phyloP scores from a whole-genome alignment of 2,888 invertebrate species.

The Pyrgus malvae region DNA sequence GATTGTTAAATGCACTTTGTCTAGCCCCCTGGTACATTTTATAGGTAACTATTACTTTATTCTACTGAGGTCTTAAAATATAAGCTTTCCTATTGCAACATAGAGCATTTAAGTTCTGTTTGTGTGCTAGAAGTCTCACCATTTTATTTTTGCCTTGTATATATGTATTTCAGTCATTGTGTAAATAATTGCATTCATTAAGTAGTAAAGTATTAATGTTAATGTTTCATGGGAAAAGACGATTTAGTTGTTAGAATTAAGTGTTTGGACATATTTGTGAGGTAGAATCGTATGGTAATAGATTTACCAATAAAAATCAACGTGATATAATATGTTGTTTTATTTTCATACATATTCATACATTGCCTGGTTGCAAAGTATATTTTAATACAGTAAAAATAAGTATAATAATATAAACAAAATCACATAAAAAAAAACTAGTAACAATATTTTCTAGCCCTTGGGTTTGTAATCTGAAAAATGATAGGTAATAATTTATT shows the following conservation, averaged over 20 bases:
- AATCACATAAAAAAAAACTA: constrained; percentile 9
- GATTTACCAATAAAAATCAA: constrained; percentile 54
- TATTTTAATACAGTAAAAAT: background rate
- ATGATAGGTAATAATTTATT: background rate
- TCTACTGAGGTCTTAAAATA: no score
- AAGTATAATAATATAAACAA: constrained; percentile 7
- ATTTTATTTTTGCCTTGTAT: constrained; percentile 17
- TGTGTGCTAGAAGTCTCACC: background rate
- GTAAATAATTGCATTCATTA: constrained; percentile 35
- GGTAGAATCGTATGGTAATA: constrained; percentile 50
- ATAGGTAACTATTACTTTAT: no score
- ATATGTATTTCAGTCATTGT: constrained; percentile 24
- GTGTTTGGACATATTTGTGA: constrained; percentile 43
- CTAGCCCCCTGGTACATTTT: no score
- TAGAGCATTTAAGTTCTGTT: constrained; percentile 19
- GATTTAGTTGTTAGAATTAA: constrained; percentile 41
- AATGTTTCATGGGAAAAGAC: constrained; percentile 39
- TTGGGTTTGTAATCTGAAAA: constrained; percentile 29
- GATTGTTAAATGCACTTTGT: no score
- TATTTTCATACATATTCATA: constrained; percentile 14
- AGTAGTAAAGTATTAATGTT: constrained; percentile 20
- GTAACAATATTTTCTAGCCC: constrained; percentile 11
- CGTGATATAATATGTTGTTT: constrained; percentile 36
- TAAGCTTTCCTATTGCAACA: constrained; percentile 3
- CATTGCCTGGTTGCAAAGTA: background rate